Conservation (phyloP, 2,113 vertebrate genomes). For the Phocoena sinus region DNA sequence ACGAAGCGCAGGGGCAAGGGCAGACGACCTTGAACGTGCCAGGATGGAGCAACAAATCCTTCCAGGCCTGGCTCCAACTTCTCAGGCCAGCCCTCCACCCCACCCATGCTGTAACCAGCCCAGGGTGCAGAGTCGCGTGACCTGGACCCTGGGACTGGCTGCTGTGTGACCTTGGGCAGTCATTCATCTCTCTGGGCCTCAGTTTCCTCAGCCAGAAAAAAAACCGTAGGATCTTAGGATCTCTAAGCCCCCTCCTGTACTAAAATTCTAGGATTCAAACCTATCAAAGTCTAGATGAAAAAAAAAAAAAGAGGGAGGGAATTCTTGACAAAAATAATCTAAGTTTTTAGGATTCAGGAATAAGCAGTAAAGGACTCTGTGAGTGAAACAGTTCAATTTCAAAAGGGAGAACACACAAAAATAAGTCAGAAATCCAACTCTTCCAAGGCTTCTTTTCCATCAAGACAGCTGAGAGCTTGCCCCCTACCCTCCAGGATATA, state of each 20-base stretch:
- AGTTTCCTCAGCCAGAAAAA: background rate
- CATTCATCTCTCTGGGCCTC: background rate
- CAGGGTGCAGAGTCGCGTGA: rapidly evolving
- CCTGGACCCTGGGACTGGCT: background rate
- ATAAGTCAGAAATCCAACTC: background rate
- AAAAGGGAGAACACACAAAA: background rate
- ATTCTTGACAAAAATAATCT: background rate
- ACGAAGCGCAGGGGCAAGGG: rapidly evolving
- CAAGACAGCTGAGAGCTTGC: background rate
- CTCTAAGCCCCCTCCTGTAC: background rate
- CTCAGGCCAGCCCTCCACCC: background rate
- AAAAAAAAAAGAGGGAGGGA: rapidly evolving
- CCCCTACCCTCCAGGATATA: too few relatives aligned
- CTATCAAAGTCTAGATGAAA: background rate
- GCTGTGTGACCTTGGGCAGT: background rate
- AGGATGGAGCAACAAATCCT: rapidly evolving
- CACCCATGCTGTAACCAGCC: background rate
- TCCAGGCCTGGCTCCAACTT: background rate
- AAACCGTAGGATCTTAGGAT: background rate
- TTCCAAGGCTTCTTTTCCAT: background rate
- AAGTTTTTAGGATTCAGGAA: background rate
- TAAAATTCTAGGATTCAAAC: background rate
- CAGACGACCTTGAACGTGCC: too few relatives aligned
- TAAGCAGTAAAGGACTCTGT: background rate
- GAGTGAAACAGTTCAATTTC: background rate